Conservation (phyloP, 2,888 invertebrate species). For the Thumatha senex region DNA sequence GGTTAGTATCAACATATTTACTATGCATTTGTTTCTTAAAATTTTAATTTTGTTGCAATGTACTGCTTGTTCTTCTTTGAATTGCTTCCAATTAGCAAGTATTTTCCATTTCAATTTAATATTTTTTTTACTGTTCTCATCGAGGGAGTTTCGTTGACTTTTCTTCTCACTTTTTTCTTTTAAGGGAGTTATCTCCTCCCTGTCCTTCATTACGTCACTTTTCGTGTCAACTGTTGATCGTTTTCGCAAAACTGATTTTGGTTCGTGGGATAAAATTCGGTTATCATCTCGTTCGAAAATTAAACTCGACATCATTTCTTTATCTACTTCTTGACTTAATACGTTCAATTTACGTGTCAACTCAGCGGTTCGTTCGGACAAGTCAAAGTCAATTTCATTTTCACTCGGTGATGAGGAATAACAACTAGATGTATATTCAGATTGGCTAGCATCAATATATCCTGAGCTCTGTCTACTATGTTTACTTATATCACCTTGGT, state of each 20-base stretch:
- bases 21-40: constrained; percentile 86
- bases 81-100: constrained; percentile 80
- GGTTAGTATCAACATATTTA: constrained; percentile 86
- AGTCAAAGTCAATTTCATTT: constrained; percentile 79
- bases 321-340: constrained; percentile 67
- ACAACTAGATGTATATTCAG: constrained; percentile 79
- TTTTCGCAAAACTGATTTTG: constrained; percentile 59
- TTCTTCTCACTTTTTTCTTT: constrained; percentile 36
- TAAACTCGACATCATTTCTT: constrained; percentile 50
- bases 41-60: constrained; percentile 81
- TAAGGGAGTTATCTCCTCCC: constrained; percentile 26
- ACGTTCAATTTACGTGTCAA: constrained; percentile 70
- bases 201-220: constrained; percentile 42
- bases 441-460: constrained; percentile 79
- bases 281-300: constrained; percentile 52
- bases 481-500: constrained; percentile 59
- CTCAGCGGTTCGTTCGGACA: constrained; percentile 74
- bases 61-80: constrained; percentile 81
- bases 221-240: constrained; percentile 51
- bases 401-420: constrained; percentile 79
- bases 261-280: constrained; percentile 31
- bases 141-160: constrained; percentile 37
- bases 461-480: constrained; percentile 72
- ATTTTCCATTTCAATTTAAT: constrained; percentile 69
- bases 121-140: constrained; percentile 51